Conservation (phyloP, 2,888 invertebrate species). For the Drosophila tanythrix region DNA sequence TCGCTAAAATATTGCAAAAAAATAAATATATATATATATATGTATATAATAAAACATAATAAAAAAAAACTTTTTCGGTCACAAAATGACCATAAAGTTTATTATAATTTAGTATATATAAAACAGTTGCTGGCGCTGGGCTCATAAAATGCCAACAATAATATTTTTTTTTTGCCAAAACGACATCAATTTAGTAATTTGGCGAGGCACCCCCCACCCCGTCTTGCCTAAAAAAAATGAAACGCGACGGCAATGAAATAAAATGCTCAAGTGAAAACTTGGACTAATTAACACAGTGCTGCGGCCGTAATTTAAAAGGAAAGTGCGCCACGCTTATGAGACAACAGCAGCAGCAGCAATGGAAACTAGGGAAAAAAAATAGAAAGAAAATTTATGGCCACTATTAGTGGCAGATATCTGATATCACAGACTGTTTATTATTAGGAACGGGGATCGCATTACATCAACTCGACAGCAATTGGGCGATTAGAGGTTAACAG, state of each 20-base stretch:
- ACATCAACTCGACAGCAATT: constrained; percentile 34
- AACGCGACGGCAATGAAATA: constrained; percentile 41
- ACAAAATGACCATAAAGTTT: constrained; percentile 76
- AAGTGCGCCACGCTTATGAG: constrained; percentile 53
- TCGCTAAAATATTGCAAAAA: constrained; percentile 20
- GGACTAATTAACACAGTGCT: constrained; percentile 65
- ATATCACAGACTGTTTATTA: constrained; percentile 46
- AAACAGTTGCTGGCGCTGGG: constrained; percentile 42
- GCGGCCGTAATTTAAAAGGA: constrained; percentile 51
- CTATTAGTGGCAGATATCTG: constrained; percentile 54
- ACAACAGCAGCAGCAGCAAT: constrained; percentile 6
- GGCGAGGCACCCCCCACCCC: neutral
- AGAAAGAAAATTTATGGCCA: constrained; percentile 42
- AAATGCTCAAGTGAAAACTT: constrained; percentile 71
- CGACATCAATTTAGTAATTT: constrained; percentile 54
- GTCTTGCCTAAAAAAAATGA: constrained; percentile 15
- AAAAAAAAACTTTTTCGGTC: constrained; percentile 58
- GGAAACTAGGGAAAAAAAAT: neutral
- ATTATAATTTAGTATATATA: constrained; percentile 57
- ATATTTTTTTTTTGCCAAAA: constrained; percentile 17
- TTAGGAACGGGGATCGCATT: constrained; percentile 47
- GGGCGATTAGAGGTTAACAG: constrained; percentile 47
- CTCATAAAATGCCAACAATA: constrained; percentile 41
- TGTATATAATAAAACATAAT: constrained; percentile 13
- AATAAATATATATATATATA: neutral